Conservation (phyloP, 2,113 vertebrate species). For the Nycticebus coucang region DNA sequence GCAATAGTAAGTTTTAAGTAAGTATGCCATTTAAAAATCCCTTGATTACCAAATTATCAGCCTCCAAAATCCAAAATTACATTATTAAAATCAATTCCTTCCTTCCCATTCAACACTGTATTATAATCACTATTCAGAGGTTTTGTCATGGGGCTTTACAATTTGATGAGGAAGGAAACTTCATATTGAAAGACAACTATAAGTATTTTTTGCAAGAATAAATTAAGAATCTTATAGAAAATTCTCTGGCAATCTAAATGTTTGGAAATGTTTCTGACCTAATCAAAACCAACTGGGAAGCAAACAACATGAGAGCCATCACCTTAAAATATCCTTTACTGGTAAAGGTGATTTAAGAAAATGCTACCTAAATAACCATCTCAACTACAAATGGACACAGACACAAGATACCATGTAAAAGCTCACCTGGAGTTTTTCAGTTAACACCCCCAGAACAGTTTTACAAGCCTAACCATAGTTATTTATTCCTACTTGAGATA, state of each 20-base stretch:
- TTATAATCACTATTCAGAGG: neutral
- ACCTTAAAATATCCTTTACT: constrained; percentile 27
- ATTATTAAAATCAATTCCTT: constrained; percentile 71
- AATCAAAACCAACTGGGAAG: constrained; percentile 46
- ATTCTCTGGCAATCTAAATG: constrained; percentile 40
- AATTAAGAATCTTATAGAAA: constrained; percentile 34
- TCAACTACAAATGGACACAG: neutral
- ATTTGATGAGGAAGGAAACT: neutral
- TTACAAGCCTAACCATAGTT: neutral
- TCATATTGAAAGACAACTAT: constrained; percentile 51
- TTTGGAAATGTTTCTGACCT: constrained; percentile 16
- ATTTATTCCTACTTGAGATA: constrained; percentile 39
- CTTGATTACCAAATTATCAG: constrained; percentile 77
- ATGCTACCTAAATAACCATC: neutral
- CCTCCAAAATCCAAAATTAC: constrained; percentile 73
- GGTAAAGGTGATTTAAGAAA: constrained; percentile 30
- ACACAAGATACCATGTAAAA: neutral
- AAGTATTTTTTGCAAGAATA: constrained; percentile 14
- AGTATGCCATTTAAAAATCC: constrained; percentile 59
- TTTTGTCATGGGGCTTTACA: neutral
- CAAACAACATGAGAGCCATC: neutral
- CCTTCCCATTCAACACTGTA: constrained; percentile 14
- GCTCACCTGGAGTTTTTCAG: neutral
- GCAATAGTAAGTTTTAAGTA: constrained; percentile 72
- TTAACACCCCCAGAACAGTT: neutral